Percentiles rank a stretch among this genome's conserved stretches.
Evolutionary conservation across 2,888 invertebrate genomes (phyloP).

Genomic region (Nomada goodeniana): DNA sequence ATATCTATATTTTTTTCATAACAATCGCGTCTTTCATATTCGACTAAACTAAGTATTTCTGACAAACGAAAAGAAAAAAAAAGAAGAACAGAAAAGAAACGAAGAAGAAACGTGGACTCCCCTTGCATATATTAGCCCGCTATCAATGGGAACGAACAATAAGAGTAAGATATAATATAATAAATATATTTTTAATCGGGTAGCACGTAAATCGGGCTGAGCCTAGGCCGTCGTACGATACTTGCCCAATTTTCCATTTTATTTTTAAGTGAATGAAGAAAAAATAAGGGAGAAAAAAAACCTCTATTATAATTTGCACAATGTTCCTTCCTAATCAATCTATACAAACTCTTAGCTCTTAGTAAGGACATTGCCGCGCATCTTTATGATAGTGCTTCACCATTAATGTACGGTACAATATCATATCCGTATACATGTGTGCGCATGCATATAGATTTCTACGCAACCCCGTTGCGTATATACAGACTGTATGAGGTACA

Average conservation of each 20-base stretch:
- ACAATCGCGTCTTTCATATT: constrained; percentile 30
- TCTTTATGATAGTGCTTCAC: constrained; percentile 71
- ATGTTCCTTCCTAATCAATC: constrained; percentile 71
- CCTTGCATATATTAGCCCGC: constrained; percentile 15
- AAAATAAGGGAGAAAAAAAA: constrained; percentile 2
- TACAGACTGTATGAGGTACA: constrained; percentile 58
- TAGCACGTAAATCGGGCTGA: constrained; percentile 61
- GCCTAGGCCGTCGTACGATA: constrained; percentile 60
- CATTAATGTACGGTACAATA: constrained; percentile 71
- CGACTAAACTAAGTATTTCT: constrained; percentile 23
- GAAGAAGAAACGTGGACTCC: not conserved
- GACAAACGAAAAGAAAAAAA: no score
- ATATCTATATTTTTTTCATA: constrained; percentile 40
- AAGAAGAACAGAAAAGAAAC: no score
- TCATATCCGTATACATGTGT: constrained; percentile 73
- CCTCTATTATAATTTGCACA: constrained; percentile 69
- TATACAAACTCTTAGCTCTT: constrained; percentile 62
- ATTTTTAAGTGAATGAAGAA: constrained; percentile 56
- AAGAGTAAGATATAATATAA: constrained; percentile 2
- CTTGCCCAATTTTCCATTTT: constrained; percentile 65
- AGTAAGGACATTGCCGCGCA: constrained; percentile 72
- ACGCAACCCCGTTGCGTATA: constrained; percentile 56
- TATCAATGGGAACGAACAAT: constrained; percentile 12
- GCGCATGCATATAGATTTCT: constrained; percentile 65
- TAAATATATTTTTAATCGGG: constrained; percentile 29